Conservation (phyloP, 2,797 vertebrate species). For the Denticeps clupeoides region DNA sequence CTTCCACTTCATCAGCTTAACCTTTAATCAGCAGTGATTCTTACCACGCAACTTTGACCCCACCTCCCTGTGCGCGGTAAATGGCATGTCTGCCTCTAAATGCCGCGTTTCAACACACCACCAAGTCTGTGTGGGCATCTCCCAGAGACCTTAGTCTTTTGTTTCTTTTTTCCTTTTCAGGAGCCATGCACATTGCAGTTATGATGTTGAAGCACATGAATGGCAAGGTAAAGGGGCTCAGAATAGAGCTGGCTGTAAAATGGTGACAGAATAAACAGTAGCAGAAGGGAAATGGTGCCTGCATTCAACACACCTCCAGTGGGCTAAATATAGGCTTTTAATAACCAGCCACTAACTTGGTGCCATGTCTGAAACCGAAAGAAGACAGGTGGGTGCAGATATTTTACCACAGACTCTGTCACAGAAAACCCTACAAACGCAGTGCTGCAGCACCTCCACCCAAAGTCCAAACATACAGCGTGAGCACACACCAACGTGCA, state of each 20-base stretch:
- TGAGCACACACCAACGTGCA: conserved; percentile 9
- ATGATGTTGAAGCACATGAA: conserved; percentile 41
- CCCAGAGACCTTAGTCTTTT: conserved; percentile 28
- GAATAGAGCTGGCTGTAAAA: conserved; percentile 38
- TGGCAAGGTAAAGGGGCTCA: conserved; percentile 29
- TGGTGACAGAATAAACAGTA: conserved; percentile 20
- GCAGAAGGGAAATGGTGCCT: conserved; percentile 20
- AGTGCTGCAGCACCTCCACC: too few relatives aligned
- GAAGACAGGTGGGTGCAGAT: too few relatives aligned
- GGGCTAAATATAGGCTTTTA: conserved; percentile 23
- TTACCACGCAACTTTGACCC: background rate
- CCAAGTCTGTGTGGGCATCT: conserved; percentile 16
- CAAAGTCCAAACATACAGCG: too few relatives aligned
- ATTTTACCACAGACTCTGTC: too few relatives aligned
- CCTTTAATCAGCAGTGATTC: conserved; percentile 13
- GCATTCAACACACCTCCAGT: conserved; percentile 24
- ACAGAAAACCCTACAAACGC: too few relatives aligned
- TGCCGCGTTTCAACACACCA: conserved; percentile 25
- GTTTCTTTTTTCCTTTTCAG: conserved; percentile 22
- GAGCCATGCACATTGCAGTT: conserved; percentile 33
- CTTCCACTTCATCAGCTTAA: conserved; percentile 7
- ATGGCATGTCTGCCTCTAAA: conserved; percentile 32
- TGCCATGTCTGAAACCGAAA: too few relatives aligned
- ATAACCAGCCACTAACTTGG: conserved; percentile 1
- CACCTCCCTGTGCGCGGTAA: conserved; percentile 13